These are phyloP conservation scores for Talpa occidentalis DNA, from an alignment of 2,113 vertebrate species.

Conservation along the genomic window DNA sequence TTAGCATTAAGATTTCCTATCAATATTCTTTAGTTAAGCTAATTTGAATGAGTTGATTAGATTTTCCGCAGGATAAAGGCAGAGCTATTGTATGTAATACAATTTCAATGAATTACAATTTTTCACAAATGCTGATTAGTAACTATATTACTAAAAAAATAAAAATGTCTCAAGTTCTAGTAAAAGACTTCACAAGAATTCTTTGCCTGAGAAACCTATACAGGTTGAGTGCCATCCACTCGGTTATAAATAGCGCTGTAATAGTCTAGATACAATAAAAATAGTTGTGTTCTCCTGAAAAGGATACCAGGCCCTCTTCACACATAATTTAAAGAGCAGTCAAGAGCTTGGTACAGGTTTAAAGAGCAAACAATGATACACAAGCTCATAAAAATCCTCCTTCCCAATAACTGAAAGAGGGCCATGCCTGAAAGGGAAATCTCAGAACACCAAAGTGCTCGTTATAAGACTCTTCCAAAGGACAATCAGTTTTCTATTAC, in stretches of 20 bases:
- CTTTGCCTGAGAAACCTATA: not conserved
- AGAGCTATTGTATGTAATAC: not conserved
- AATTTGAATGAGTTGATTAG: constrained; percentile 41
- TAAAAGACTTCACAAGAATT: not conserved
- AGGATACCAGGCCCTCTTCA: not conserved
- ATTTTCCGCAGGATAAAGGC: constrained; percentile 2
- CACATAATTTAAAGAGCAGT: not conserved
- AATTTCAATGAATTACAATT: not conserved
- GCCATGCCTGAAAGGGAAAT: not conserved
- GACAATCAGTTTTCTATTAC: not conserved
- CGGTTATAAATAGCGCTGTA: not conserved
- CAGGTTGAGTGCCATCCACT: not conserved
- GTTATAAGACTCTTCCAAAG: not conserved
- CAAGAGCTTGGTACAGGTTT: not conserved
- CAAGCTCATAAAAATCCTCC: too few species aligned
- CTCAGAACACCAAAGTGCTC: too few species aligned
- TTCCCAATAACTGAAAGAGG: not conserved
- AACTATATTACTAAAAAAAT: not conserved
- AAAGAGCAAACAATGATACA: not conserved
- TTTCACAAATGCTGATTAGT: not conserved
- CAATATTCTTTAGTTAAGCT: not conserved
- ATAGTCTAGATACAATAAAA: not conserved
- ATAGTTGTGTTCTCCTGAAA: not conserved
- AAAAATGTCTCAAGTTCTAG: not conserved
- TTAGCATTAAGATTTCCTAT: constrained; percentile 17